Evolutionary conservation across 2,888 invertebrate species (phyloP), one percentile per base, ranked within the genome.

Genomic region (Lathronympha strigana): DNA sequence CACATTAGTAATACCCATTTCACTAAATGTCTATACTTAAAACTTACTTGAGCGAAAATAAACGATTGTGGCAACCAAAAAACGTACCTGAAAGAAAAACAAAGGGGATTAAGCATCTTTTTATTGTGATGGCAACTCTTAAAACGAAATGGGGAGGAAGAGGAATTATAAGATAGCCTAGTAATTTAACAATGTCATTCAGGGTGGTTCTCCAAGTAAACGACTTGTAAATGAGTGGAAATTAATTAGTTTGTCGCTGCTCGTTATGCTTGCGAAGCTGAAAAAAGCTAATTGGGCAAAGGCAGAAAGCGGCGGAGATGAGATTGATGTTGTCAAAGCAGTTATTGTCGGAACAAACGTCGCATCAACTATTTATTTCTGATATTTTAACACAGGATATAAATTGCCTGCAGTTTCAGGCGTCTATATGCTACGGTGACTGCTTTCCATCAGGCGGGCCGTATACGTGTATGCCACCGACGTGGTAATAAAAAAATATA

Each of bases 201-300:
- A 64, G 61, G 55, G 60, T 62, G 49, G 55, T 61, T 50, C 61
- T 49, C 38, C 36, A 63, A 67, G 73, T 72, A 79, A 82, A 81
- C 78, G 81, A 79, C 81, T 81, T 83, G 80, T 82, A 83, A 86
- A 87, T 84, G 81, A 86, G 82, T 79, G 80, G 80, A 83, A 83
- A 87, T 83, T 87, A 86, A 87, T 88, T 85, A 86, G 80, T 81
- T 81, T 76, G 75, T 77, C 71, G 71, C 73, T 69, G 72, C 71
- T 77, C 76, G 76, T 76, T 76, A 61, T 58, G 76, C 73, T 67
- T 74, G 75, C 76, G 74, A 78, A 76, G 78, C 77, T 73, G 69
- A 75, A 83, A 81, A 81, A 82, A 82, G 79, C 80, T 84, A 84
- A 87, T 86, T 84, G 78, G 78, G 69, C 66, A 55, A 67, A 69